Base-by-base conservation (phyloP, 2,113 vertebrate species). In the Phainopepla nitens region DNA sequence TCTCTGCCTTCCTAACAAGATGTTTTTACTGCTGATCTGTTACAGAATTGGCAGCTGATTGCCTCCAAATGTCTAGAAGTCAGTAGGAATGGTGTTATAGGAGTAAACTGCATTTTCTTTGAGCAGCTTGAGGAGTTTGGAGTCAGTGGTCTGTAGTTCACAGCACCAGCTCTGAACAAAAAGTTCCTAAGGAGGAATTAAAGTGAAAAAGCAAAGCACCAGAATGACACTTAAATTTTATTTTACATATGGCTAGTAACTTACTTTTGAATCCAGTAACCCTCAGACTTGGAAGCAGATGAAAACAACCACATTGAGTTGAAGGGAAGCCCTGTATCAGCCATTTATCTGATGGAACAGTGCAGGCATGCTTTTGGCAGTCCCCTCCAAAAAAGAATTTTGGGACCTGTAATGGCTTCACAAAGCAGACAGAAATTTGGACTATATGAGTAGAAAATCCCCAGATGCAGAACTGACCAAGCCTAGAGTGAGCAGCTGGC, bases 1-100 rank as follows among this genome's bases (percentile, higher is more conserved):
- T 94, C 92, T 93, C 83, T 95, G 97, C 96, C 90, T 94, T 96
- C 89, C 69, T 96, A 95, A 93, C 21, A 44, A 97, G 96, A 89
- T 94, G 88, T 93, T 95, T 97, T 97, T 93, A 23, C 69, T 91
- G 93, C 96, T 95, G 91, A 83, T 86, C 71, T 86, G 79, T 90
- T 94, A 77, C 79, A 91, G 94, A 95, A 88, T 93, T 75, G 94
- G 91, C 89, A 93, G 77, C 86, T 96, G 96, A 94, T 97, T 94
- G 94, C 90, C 79, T 97, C 93, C 95, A 93, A 54, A 92, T 78
- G 91, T 93, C 92, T 65, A 81, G 42, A 95, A 96, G 96, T 96
- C 89, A 47, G 31, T 47, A 50, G 93, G 57, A 92, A 69, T 92
- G 89, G 71, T 88, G 82, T 97, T 95, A 90, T 81, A 94, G 69